phyloP scores from a whole-genome alignment of 2,888 invertebrate species.

The Sphinx pinastri region DNA sequence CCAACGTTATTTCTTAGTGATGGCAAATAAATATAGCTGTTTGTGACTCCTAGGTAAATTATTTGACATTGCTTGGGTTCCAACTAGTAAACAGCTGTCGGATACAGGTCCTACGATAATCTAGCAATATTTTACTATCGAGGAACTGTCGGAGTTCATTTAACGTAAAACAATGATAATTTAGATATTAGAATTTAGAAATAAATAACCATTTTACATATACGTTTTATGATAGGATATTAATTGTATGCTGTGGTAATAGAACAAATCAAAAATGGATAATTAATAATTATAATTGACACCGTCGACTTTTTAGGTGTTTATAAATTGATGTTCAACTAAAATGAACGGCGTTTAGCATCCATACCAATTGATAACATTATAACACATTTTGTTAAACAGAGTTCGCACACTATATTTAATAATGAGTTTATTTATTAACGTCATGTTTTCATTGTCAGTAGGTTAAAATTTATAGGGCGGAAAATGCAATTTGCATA shows the following conservation, averaged over 20 bases:
- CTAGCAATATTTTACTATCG: not conserved
- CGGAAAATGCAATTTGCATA: constrained; percentile 36
- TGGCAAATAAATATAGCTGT: not conserved
- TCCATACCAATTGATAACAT: too few species aligned
- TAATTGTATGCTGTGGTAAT: too few species aligned
- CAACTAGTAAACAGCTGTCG: constrained; percentile 18
- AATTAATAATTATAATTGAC: too few species aligned
- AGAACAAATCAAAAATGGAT: too few species aligned
- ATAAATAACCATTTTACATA: not conserved
- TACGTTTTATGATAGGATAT: not conserved
- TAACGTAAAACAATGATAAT: not conserved
- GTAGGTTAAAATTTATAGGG: constrained; percentile 41
- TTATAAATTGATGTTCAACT: too few species aligned
- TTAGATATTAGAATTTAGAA: not conserved
- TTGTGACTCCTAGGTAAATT: not conserved
- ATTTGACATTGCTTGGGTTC: not conserved
- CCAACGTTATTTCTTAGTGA: too few species aligned
- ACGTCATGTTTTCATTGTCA: constrained; percentile 42
- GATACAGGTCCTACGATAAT: not conserved
- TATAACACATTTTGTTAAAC: too few species aligned
- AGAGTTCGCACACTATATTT: not conserved
- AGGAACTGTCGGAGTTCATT: not conserved
- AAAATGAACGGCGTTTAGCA: too few species aligned
- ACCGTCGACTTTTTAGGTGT: too few species aligned
- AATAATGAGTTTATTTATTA: constrained; percentile 36